These are phyloP conservation scores for Yponomeuta evonymella DNA, from an alignment of 2,888 invertebrate species.

Conservation along the genomic window DNA sequence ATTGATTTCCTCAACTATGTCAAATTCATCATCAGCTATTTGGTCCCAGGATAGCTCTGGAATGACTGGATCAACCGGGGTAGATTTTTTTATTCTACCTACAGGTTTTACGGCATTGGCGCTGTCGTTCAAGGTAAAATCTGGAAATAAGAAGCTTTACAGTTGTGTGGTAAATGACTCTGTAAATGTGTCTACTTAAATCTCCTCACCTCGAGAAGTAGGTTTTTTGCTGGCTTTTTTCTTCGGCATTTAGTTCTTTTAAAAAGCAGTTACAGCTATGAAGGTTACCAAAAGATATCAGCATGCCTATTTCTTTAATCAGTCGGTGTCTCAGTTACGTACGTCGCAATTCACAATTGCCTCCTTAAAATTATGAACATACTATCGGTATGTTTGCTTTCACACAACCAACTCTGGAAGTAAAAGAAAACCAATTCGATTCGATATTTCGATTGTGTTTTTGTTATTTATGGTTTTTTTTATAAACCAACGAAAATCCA, in stretches of 20 bases:
- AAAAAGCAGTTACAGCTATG: neutral
- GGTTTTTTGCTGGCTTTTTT: slow-evolving; percentile 19
- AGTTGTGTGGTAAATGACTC: neutral
- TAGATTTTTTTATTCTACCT: slow-evolving; percentile 43
- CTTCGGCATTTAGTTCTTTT: slow-evolving; percentile 15
- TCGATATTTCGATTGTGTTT: no score
- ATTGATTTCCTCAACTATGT: slow-evolving; percentile 41
- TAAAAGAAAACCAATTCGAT: no score
- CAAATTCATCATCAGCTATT: slow-evolving; percentile 41
- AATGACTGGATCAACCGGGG: slow-evolving; percentile 26
- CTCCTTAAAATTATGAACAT: no score
- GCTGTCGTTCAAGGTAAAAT: slow-evolving; percentile 69
- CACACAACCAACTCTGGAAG: no score
- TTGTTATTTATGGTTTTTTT: no score
- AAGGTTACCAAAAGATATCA: neutral
- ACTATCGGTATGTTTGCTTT: no score
- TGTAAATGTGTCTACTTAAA: neutral
- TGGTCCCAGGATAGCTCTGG: slow-evolving; percentile 51
- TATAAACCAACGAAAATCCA: no score
- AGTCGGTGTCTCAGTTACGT: no score
- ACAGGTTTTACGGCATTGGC: slow-evolving; percentile 74
- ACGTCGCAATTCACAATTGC: no score
- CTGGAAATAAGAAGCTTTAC: slow-evolving; percentile 11
- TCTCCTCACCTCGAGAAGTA: slow-evolving; percentile 13
- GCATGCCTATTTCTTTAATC: neutral